Conservation (phyloP, 2,888 invertebrate species). For the Dynastes grantii region DNA sequence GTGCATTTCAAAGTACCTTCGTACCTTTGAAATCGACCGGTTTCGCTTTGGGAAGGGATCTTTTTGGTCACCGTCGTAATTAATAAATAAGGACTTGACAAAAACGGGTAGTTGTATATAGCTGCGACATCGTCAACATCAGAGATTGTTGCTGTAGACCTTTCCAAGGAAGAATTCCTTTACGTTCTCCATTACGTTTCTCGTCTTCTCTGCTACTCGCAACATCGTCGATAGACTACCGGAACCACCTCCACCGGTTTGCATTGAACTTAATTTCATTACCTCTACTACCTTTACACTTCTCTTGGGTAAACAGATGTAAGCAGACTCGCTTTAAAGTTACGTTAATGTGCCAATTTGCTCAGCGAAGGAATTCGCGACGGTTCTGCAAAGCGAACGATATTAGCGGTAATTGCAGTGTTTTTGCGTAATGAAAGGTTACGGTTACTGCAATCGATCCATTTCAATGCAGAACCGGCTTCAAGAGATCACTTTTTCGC, state of each 20-base stretch:
- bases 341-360: constrained; percentile 37
- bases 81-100: constrained; percentile 13
- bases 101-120: neutral
- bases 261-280: constrained; percentile 42
- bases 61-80: neutral
- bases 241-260: neutral
- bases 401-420: constrained; percentile 25
- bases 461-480: too few relatives aligned
- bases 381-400: constrained; percentile 4
- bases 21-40: neutral
- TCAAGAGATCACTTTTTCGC: too few relatives aligned
- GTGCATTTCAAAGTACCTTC: neutral
- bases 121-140: neutral
- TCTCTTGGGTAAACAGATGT: constrained; percentile 24
- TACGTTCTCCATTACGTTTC: too few relatives aligned
- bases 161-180: neutral
- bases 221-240: neutral
- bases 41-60: neutral
- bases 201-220: neutral
- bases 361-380: neutral
- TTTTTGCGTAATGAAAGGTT: constrained; percentile 26
- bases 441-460: constrained; percentile 3
- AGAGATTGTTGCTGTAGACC: neutral
- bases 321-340: constrained; percentile 38
- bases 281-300: constrained; percentile 9